These are phyloP conservation scores for Mandrillus leucophaeus DNA, from an alignment of 2,113 vertebrate genomes.

Conservation along the genomic window DNA sequence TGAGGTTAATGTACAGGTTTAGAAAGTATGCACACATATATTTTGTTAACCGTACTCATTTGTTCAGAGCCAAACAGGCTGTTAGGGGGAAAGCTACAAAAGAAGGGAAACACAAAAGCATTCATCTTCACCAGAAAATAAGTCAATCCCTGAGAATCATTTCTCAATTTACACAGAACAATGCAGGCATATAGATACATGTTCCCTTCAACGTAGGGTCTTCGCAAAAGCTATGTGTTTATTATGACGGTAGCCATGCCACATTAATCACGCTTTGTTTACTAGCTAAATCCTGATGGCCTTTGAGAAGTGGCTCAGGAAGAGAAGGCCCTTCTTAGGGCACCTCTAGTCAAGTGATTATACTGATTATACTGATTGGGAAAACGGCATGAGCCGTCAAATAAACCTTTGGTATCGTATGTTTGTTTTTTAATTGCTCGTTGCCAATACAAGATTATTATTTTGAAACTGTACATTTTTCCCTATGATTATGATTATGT, in stretches of 20 bases:
- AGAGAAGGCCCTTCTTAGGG: not conserved
- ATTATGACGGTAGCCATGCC: not conserved
- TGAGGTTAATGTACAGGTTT: not conserved
- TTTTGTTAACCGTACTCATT: not conserved
- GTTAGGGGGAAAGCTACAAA: not conserved
- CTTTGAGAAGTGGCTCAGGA: not conserved
- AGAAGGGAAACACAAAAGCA: not conserved
- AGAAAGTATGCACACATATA: not conserved
- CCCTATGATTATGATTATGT: not conserved
- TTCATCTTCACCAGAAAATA: not conserved
- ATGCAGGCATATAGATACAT: not conserved
- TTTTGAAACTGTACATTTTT: not conserved
- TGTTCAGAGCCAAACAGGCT: not conserved
- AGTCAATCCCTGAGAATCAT: not conserved
- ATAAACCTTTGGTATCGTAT: not conserved
- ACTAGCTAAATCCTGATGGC: not conserved
- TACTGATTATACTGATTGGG: not conserved
- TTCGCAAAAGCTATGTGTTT: not conserved
- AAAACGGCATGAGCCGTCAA: not conserved
- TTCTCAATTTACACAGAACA: not conserved
- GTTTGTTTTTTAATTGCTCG: not conserved
- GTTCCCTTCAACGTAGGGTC: not conserved
- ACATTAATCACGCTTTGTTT: not conserved
- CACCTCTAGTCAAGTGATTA: not conserved
- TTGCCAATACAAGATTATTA: not conserved